Evolutionary conservation across 2,113 vertebrate genomes (phyloP).

Genomic region (Pseudonaja textilis): DNA sequence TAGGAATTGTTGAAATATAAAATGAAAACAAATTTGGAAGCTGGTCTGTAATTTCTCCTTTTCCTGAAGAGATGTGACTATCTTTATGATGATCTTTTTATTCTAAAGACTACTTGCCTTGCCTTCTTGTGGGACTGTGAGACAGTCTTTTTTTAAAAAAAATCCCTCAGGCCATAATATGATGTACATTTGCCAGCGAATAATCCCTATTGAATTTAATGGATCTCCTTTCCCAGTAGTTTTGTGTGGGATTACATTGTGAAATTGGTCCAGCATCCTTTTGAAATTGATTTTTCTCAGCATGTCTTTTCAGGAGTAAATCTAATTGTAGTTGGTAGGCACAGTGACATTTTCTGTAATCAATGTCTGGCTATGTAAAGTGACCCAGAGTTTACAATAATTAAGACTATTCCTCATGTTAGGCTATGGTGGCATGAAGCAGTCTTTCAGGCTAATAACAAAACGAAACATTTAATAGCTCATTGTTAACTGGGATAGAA

Average conservation of each 20-base stretch:
- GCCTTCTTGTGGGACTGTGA: neutral
- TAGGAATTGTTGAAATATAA: neutral
- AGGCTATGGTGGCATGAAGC: slow-evolving; percentile 2
- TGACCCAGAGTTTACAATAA: slow-evolving; percentile 30
- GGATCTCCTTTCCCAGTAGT: neutral
- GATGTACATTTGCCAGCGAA: neutral
- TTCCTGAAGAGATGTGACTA: neutral
- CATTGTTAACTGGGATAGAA: neutral
- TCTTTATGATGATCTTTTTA: neutral
- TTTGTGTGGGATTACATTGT: neutral
- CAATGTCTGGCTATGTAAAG: slow-evolving; percentile 34
- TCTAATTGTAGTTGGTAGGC: neutral
- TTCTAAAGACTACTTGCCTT: neutral
- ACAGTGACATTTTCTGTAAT: slow-evolving; percentile 38
- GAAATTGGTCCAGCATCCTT: slow-evolving; percentile 5
- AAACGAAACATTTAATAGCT: neutral
- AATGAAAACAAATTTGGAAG: neutral
- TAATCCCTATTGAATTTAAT: neutral
- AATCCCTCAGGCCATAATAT: neutral
- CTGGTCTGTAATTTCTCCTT: neutral
- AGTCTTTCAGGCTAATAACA: neutral
- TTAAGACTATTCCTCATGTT: slow-evolving; percentile 26
- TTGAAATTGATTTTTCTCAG: slow-evolving; percentile 10
- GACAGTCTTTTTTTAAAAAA: slow-evolving; percentile 11
- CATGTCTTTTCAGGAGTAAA: neutral